Conservation (phyloP, 2,113 vertebrate species). For the Entomyzon cyanotis region DNA sequence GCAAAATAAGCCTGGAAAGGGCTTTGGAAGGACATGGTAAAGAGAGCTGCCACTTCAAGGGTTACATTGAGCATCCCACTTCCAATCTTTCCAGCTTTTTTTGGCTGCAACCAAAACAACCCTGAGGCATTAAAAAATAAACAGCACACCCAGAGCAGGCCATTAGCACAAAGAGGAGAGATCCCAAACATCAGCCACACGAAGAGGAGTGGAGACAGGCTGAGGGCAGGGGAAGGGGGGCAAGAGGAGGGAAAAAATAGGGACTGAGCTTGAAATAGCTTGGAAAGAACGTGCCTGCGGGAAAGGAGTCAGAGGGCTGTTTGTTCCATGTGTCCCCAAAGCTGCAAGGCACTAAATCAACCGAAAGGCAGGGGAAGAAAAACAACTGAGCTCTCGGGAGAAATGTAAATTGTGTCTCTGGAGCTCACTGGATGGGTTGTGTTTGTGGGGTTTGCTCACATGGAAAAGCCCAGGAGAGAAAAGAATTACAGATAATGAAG, state of each 20-base stretch:
- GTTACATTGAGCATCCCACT: not conserved
- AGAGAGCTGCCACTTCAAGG: not conserved
- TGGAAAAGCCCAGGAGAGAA: not conserved
- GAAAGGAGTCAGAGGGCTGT: constrained; percentile 6
- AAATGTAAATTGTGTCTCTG: constrained; percentile 27
- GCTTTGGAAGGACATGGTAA: not conserved
- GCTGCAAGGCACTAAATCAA: constrained; percentile 38
- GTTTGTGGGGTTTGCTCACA: not conserved
- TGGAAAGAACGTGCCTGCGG: constrained; percentile 25
- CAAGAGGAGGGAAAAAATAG: not conserved
- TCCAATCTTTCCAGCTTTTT: not conserved
- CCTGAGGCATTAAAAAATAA: not conserved
- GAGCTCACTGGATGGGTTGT: not conserved
- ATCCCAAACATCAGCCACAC: constrained; percentile 11
- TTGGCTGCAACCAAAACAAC: constrained; percentile 14
- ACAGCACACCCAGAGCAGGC: not conserved
- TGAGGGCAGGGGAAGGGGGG: not conserved
- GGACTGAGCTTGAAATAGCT: constrained; percentile 21
- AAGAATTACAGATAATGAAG: not conserved
- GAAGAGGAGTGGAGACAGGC: not conserved
- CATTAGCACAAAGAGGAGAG: not conserved
- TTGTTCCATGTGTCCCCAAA: constrained; percentile 33
- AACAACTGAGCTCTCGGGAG: not conserved
- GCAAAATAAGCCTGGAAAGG: not conserved
- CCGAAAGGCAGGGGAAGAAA: not conserved